phyloP scores from a whole-genome alignment of 2,113 vertebrate genomes.

The Ancistrus triradiatus region DNA sequence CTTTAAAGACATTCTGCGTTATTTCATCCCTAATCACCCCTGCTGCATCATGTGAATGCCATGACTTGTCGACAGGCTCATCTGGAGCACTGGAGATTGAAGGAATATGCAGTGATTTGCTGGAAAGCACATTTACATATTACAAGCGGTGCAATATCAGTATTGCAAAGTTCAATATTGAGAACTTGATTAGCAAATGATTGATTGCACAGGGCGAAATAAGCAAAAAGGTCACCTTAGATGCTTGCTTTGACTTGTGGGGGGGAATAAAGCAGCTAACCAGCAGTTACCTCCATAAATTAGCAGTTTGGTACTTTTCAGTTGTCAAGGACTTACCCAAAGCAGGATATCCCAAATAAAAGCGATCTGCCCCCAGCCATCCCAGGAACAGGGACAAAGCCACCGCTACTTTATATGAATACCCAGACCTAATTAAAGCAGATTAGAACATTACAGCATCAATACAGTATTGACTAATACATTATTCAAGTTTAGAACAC shows the following conservation, averaged over 20 bases:
- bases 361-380: conserved; percentile 95
- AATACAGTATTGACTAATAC: neutral
- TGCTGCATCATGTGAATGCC: no score
- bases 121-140: neutral
- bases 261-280: no score
- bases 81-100: neutral
- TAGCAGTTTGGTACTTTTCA: neutral
- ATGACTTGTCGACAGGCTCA: neutral
- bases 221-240: neutral
- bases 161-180: neutral
- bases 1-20: no score
- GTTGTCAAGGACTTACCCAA: conserved; percentile 76
- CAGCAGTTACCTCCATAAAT: no score
- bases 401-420: conserved; percentile 94
- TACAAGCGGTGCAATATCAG: neutral
- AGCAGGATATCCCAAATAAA: conserved; percentile 96
- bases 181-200: neutral
- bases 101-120: neutral
- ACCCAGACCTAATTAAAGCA: conserved; percentile 78
- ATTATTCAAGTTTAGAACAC: neutral
- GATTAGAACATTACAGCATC: neutral
- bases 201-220: neutral
- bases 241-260: no score
- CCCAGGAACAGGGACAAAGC: conserved; percentile 95
- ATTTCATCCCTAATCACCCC: no score